Evolutionary conservation across 2,113 vertebrate genomes (phyloP).

Genomic region (Spheniscus mendiculus): DNA sequence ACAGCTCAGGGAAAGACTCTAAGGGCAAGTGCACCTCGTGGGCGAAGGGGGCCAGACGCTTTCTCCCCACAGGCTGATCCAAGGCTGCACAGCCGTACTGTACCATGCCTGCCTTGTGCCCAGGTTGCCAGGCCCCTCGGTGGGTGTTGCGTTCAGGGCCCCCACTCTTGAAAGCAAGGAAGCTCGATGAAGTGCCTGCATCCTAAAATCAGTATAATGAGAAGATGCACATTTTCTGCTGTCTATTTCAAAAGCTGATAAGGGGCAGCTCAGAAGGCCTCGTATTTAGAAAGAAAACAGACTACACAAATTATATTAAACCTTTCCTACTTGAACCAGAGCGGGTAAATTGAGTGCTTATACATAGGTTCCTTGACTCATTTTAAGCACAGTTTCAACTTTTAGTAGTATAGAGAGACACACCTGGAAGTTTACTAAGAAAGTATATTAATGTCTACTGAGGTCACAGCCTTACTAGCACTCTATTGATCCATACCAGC

Average conservation of each 20-base stretch:
- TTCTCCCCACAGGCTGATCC: background rate
- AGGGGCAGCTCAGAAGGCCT: background rate
- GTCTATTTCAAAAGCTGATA: background rate
- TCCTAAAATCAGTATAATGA: background rate
- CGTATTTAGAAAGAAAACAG: background rate
- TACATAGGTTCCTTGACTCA: background rate
- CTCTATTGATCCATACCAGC: background rate
- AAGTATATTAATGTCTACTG: background rate
- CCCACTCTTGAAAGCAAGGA: background rate
- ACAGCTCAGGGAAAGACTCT: background rate
- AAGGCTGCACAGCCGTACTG: accelerated
- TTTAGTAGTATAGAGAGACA: background rate
- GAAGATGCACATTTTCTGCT: background rate
- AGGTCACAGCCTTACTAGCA: background rate
- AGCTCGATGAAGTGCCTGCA: accelerated
- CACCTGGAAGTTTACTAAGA: background rate
- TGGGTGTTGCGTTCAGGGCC: background rate
- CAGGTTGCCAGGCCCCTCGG: accelerated
- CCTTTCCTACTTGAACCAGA: background rate
- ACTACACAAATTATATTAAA: background rate
- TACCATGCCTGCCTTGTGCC: too few species aligned
- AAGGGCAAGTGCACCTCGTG: background rate
- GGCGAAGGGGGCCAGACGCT: accelerated
- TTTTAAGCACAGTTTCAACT: background rate
- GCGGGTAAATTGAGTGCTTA: background rate